phyloP scores from a whole-genome alignment of 1,140 invertebrate species.

The Ceratoteleas bidentatus region DNA sequence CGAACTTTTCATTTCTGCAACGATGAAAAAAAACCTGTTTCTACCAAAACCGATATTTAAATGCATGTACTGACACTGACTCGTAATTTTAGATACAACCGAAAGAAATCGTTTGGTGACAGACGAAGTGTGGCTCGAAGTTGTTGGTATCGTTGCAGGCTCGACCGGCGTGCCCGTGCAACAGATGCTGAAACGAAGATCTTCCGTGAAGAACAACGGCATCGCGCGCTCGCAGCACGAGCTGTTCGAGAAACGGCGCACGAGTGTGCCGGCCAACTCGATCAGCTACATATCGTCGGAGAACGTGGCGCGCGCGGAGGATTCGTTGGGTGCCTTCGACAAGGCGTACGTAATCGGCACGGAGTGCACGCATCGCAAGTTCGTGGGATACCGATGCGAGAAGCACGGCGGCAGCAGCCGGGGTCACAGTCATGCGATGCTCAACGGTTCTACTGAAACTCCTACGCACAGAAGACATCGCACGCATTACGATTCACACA shows the following conservation, averaged over 20 bases:
- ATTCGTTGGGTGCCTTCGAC: conserved; percentile 69
- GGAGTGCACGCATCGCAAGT: conserved; percentile 73
- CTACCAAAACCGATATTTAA: no score
- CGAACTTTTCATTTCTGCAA: no score
- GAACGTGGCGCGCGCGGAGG: conserved; percentile 70
- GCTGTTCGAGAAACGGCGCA: conserved; percentile 73
- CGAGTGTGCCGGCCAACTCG: conserved; percentile 77
- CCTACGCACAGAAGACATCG: no score
- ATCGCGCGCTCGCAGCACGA: conserved; percentile 76
- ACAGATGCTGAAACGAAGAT: conserved; percentile 74
- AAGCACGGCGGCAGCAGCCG: conserved; percentile 74
- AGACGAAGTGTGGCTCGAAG: not conserved
- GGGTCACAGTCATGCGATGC: conserved; percentile 73
- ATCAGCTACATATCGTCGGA: conserved; percentile 78
- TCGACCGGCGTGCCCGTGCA: conserved; percentile 53
- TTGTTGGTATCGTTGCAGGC: conserved; percentile 23
- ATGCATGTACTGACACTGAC: no score
- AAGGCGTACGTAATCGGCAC: conserved; percentile 74
- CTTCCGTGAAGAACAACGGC: conserved; percentile 77
- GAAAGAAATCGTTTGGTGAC: no score
- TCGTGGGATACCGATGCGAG: conserved; percentile 74
- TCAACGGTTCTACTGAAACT: conserved; percentile 74
- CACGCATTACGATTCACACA: no score
- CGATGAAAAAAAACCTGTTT: no score
- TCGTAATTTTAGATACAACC: no score